Base-by-base conservation (phyloP, 2,113 vertebrate species). In the Rhabdomys dilectus region DNA sequence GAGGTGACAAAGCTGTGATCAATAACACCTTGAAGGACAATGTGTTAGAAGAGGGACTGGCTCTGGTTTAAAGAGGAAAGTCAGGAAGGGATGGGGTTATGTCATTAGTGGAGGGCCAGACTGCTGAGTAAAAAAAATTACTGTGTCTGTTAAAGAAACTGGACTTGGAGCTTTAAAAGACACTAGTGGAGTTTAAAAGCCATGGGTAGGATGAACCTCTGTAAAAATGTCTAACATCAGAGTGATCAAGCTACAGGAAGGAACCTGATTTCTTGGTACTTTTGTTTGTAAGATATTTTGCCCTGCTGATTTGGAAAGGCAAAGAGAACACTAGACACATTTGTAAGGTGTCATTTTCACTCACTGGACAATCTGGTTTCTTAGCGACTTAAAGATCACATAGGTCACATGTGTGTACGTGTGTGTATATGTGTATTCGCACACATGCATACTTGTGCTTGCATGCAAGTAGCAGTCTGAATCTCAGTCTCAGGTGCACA, bases 1-100 rank as follows among this genome's bases (percentile, higher is more conserved):
- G 24, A 95, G 51, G 85, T 78, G 78, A 84, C 21, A 87, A 84
- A 94, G 11, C 66, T 77, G 19, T 77, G 85, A 87, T 91, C 26
- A 15, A 29, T 53, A 90, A 81, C 1, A 7, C 16, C 34, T 86
- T 82, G 77, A 78, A 82, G 70, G 68, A 78, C n/a, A 77, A n/a
- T 45, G 10, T 90, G 62, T 93, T 51, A 82, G 48, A 91, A 22
- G 3, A 81, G 42, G 16, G 1, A 8, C n/a, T 89, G 26, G 26
- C 39, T 12, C 29, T 22, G 5, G 4, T 66, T 21, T 22, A 56
- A 48, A 88, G 45, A 91, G 29, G 51, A 76, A 56, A 76, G 26
- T 34, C 24, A 21, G 11, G 22, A 36, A 66, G 64, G 21, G 53
- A 21, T 64, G 4, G 21, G 16, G 0, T 26, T 22, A n/a, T 86